Evolutionary conservation across 2,113 vertebrate species (phyloP), one percentile per base, ranked within the genome.

Genomic region (Notechis scutatus): DNA sequence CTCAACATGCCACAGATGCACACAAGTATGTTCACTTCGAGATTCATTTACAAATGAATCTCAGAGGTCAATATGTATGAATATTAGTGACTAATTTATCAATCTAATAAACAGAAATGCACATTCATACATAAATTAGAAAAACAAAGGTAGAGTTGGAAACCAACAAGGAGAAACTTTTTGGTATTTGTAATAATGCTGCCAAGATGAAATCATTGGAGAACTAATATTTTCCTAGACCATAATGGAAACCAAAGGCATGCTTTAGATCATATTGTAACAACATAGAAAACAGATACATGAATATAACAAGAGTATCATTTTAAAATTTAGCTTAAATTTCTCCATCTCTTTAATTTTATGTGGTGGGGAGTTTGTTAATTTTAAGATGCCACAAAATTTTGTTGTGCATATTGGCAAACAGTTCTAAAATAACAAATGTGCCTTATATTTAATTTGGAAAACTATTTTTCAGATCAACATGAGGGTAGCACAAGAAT

Each of bases 281-380:
- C 57, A 59, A 26, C 92, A 93, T 56, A 0, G 92, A 61, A 91
- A 69, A 69, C 92, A 91, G 52, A 10, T 21, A 92, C 52, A 45
- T 59, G 42, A 95, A 89, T 74, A 15, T 24, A 86, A 87, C 50
- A 87, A 90, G 15, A 15, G 29, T 0, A 91, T 74, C 90, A 50
- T 92, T 56, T 90, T 0, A 7, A 81, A 85, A 52, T 85, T 1
- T 24, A 52, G 4, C 26, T 55, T 21, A 59, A 50, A 9, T 47
- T 56, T 0, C 85, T 52, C 15, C 10, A 59, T 24, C 64, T 24
- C 50, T 88, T 85, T 29, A 1, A 55, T 88, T 15, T 26, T 42
- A 88, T 64, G 74, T 81, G 74, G 74, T 81, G 74, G 74, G 18
- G 7, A 1, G 0, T 81, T 81, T 42, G 18, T 81, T 81, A 81